phyloP scores from a whole-genome alignment of 2,888 invertebrate genomes.

The Ceraclea dissimilis region DNA sequence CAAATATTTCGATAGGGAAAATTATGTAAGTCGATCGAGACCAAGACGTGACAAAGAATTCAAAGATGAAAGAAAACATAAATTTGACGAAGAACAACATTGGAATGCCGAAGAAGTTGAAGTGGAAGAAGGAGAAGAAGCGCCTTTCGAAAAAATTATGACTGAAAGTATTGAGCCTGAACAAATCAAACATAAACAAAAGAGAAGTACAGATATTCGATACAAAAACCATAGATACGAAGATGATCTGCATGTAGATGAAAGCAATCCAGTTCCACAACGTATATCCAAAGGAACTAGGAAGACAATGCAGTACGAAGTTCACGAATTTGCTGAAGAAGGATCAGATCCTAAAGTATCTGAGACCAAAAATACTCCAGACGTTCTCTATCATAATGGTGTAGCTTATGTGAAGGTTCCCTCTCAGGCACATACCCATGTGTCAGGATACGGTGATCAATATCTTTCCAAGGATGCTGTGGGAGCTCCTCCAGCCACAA shows the following conservation, averaged over 20 bases:
- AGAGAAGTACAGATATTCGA: slow-evolving; percentile 1
- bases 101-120: slow-evolving; percentile 24
- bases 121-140: slow-evolving; percentile 21
- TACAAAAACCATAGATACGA: slow-evolving; percentile 18
- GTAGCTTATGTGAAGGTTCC: slow-evolving; percentile 19
- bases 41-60: slow-evolving; percentile 10
- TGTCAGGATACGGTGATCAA: slow-evolving; percentile 31
- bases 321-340: slow-evolving; percentile 18
- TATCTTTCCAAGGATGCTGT: slow-evolving; percentile 36
- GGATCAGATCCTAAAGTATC: slow-evolving; percentile 12
- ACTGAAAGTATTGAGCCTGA: not conserved
- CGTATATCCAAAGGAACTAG: slow-evolving; percentile 4
- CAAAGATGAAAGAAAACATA: slow-evolving; percentile 14
- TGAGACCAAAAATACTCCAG: slow-evolving; percentile 13
- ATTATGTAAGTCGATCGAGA: slow-evolving; percentile 2
- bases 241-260: slow-evolving; percentile 10
- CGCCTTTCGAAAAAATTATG: slow-evolving; percentile 9
- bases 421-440: not conserved
- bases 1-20: slow-evolving; percentile 15
- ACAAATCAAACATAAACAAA: not conserved
- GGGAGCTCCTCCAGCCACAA: slow-evolving; percentile 28
- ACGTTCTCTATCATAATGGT: slow-evolving; percentile 14
- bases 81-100: slow-evolving; percentile 22
- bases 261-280: slow-evolving; percentile 9
- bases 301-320: slow-evolving; percentile 17